Conservation (phyloP, 1,140 invertebrate genomes). For the Atta cephalotes region DNA sequence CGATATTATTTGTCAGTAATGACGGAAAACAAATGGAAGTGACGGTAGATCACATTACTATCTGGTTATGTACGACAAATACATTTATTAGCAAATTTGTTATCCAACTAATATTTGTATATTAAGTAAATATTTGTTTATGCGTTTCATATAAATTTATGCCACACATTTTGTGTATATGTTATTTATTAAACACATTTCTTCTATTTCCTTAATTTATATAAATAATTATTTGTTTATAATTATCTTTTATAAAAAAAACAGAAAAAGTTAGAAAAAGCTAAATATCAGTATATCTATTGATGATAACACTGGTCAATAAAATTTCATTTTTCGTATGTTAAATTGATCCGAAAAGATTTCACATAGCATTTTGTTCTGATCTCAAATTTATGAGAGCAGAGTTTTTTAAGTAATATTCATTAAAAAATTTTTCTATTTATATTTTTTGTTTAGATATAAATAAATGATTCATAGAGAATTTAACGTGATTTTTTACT, state of each 20-base stretch:
- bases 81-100: background rate
- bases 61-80: background rate
- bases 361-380: no score
- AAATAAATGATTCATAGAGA: no score
- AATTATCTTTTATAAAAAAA: background rate
- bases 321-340: no score
- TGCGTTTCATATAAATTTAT: background rate
- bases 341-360: no score
- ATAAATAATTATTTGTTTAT: background rate
- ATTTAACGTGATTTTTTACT: no score
- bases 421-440: no score
- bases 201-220: background rate
- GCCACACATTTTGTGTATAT: background rate
- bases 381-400: no score
- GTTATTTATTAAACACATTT: background rate
- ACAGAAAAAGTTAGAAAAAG: background rate
- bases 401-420: no score
- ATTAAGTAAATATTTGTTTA: slow-evolving; percentile 13
- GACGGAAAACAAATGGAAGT: background rate
- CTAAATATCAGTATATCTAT: background rate
- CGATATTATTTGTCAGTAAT: slow-evolving; percentile 13
- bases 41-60: background rate
- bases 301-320: no score
- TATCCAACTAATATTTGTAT: slow-evolving; percentile 5
- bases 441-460: no score